Evolutionary conservation across 1,140 invertebrate species (phyloP).

Genomic region (Dinoponera quadriceps): DNA sequence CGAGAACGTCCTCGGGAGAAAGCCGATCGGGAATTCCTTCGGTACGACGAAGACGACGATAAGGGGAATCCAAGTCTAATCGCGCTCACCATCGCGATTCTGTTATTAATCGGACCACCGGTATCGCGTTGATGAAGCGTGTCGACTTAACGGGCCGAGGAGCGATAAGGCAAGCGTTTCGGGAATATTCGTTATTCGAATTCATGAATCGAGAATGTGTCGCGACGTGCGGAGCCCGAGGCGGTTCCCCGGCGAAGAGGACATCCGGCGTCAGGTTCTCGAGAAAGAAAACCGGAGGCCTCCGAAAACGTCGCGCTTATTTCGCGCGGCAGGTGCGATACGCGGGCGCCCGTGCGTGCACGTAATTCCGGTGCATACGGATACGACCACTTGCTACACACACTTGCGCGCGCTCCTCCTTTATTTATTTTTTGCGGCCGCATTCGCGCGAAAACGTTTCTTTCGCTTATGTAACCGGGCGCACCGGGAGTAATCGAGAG

Average conservation of each 20-base stretch:
- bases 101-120: neutral
- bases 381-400: conserved; percentile 29
- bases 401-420: conserved; percentile 29
- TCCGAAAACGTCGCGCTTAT: conserved; percentile 36
- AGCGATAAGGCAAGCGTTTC: no score
- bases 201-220: conserved; percentile 6
- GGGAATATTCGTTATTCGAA: neutral
- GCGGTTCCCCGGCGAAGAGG: conserved; percentile 18
- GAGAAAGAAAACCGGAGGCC: conserved; percentile 46
- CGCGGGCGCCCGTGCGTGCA: conserved; percentile 60
- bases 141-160: no score
- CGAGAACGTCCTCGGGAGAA: neutral
- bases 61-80: neutral
- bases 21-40: neutral
- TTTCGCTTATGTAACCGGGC: conserved; percentile 48
- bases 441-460: conserved; percentile 3
- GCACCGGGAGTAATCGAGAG: conserved; percentile 25
- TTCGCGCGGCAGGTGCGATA: conserved; percentile 67
- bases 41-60: neutral
- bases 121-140: neutral
- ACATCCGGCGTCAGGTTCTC: conserved; percentile 41
- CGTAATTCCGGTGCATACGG: conserved; percentile 61
- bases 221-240: neutral
- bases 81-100: neutral
- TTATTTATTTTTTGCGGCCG: conserved; percentile 50